Conservation (phyloP, 2,113 vertebrate genomes). For the Brachyhypopomus occidentalis region DNA sequence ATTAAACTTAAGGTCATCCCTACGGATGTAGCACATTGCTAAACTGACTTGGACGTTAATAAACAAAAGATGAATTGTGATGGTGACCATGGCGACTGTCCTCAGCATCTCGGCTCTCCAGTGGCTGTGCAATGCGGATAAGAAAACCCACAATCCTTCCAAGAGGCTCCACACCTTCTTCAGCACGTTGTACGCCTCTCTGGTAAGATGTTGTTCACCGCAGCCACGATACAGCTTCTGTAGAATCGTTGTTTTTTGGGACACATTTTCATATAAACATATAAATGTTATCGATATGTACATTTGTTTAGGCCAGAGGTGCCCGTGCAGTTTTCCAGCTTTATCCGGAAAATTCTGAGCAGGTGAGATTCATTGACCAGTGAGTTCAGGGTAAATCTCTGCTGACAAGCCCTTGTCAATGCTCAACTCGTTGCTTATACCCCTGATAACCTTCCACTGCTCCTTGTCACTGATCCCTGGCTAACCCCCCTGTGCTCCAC, state of each 20-base stretch:
- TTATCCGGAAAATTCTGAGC: slow-evolving; percentile 93
- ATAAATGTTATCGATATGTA: neutral
- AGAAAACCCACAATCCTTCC: slow-evolving; percentile 86
- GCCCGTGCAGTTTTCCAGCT: slow-evolving; percentile 90
- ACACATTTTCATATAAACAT: too few relatives aligned
- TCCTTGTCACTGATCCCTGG: neutral
- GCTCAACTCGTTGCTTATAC: neutral
- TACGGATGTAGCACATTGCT: neutral
- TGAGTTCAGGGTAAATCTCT: too few relatives aligned
- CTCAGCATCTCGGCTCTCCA: slow-evolving; percentile 93
- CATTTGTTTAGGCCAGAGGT: slow-evolving; percentile 83
- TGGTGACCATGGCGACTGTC: neutral
- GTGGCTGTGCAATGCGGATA: slow-evolving; percentile 97
- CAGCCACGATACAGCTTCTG: too few relatives aligned
- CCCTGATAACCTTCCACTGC: neutral
- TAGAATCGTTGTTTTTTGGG: too few relatives aligned
- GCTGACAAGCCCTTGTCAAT: neutral
- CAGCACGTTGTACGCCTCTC: slow-evolving; percentile 85
- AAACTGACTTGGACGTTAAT: neutral
- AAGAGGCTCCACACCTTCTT: slow-evolving; percentile 90
- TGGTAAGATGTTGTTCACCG: slow-evolving; percentile 72
- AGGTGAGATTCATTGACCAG: slow-evolving; percentile 72
- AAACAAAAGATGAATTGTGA: neutral
- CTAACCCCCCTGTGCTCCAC: neutral
- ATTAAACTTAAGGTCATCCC: neutral